Percentiles rank a stretch among this genome's conserved stretches.
Evolutionary conservation across 2,888 invertebrate genomes (phyloP).

Genomic region (Melangyna quadrimaculata): DNA sequence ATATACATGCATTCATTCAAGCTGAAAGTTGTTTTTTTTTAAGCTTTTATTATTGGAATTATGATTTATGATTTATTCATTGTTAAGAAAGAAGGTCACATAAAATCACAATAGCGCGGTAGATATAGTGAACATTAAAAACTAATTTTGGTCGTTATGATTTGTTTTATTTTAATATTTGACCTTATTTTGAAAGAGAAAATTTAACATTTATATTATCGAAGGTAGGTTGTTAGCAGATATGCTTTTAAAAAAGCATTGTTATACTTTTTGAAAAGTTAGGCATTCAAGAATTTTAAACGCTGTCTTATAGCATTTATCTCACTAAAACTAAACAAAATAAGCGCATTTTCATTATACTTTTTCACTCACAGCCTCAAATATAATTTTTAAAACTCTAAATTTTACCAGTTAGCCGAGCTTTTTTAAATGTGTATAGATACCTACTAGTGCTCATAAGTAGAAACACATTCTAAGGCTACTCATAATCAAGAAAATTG

Average conservation of each 20-base stretch:
- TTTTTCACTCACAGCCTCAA: too few species aligned
- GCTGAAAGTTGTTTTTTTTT: background rate
- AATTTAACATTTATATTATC: background rate
- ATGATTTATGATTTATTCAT: conserved; percentile 31
- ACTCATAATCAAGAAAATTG: too few species aligned
- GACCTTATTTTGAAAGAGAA: conserved; percentile 9
- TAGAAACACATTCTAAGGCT: too few species aligned
- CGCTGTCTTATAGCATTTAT: too few species aligned
- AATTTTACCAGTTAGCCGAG: too few species aligned
- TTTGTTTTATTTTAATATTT: background rate
- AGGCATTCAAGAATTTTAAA: too few species aligned
- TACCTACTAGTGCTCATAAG: too few species aligned
- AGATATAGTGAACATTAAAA: conserved; percentile 7
- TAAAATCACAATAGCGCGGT: conserved; percentile 14
- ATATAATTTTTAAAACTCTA: too few species aligned
- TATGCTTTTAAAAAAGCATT: background rate
- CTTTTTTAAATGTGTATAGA: too few species aligned
- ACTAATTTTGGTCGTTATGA: background rate
- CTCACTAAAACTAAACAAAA: too few species aligned
- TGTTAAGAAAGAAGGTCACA: background rate
- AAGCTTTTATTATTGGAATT: conserved; percentile 23
- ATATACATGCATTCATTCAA: background rate
- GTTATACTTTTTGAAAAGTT: too few species aligned
- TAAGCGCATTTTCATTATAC: too few species aligned
- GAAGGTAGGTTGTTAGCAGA: background rate